Evolutionary conservation across 2,113 vertebrate genomes (phyloP), one percentile per base, ranked within the genome.

Genomic region (Syrmaticus mikado): DNA sequence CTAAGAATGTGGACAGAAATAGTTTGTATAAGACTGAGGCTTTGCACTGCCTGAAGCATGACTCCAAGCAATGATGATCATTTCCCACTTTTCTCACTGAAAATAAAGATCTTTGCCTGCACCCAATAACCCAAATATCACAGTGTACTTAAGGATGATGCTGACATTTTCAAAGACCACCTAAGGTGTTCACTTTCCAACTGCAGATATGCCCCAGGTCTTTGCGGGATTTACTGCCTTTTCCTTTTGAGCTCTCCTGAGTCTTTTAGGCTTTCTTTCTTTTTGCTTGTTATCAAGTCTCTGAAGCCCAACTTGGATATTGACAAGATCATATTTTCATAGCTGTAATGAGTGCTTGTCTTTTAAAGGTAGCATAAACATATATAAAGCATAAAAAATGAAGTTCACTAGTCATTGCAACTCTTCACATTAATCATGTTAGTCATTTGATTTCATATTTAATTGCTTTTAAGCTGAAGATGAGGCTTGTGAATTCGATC

Each of bases 131-230:
- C 93, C 92, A 98, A 98, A 97, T 98, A 98, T 78, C 97, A 97
- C 91, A 89, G 28, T 79, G 87, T 89, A 95, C 96, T 97, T 92
- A 95, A 97, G 97, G 96, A 97, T 36, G 88, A 71, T 94, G 89
- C 80, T 98, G 97, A 97, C 97, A 97, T 97, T 98, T 98, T 90
- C 91, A 97, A 97, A 97, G 96, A 97, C 97, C 96, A 97, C 97
- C 84, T 46, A 93, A 94, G 91, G 92, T 97, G 94, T 95, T 97
- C 86, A 78, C 71, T 95, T 96, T 97, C 83, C 92, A 91, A 78
- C 84, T 91, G 77, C 89, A 97, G 97, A 94, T 96, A 82, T 52
- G 83, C 77, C 94, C 85, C 96, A 89, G 55, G 16, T 95, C 95
- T 97, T 94, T 32, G 8, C 81, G 72, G 94, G 91, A 93, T 73